phyloP scores from a whole-genome alignment of 2,113 vertebrate genomes.

The Mustela nigripes region DNA sequence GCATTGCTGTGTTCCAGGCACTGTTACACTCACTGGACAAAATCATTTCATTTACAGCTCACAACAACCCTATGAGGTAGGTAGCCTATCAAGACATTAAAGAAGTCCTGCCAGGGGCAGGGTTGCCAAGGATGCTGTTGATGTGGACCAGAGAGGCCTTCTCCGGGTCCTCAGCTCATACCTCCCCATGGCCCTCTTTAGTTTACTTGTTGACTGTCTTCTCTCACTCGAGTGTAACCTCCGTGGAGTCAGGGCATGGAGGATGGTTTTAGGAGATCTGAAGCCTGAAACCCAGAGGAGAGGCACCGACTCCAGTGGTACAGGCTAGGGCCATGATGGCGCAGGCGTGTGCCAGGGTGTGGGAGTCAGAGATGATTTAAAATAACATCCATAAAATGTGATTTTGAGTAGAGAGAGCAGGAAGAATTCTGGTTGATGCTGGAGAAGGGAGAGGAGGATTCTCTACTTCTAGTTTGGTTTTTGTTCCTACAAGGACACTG shows the following conservation, averaged over 20 bases:
- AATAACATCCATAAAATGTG: background rate
- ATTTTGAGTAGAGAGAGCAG: background rate
- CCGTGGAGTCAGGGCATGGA: background rate
- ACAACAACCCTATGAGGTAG: background rate
- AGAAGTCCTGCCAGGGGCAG: background rate
- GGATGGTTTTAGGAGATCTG: background rate
- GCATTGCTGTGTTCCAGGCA: background rate
- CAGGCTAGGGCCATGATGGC: background rate
- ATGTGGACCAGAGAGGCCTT: background rate
- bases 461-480: background rate
- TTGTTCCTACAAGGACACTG: background rate
- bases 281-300: background rate
- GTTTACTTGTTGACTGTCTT: background rate
- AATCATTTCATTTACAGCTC: background rate
- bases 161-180: background rate
- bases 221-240: background rate
- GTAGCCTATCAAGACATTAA: background rate
- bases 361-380: background rate
- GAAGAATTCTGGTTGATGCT: background rate
- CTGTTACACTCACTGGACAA: background rate
- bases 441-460: background rate
- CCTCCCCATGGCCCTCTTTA: background rate
- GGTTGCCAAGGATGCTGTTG: too few relatives aligned
- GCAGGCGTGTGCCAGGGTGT: rapidly evolving
- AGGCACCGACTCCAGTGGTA: rapidly evolving